These are phyloP conservation scores for Calephelis perditalis DNA, from an alignment of 2,888 invertebrate genomes.

Conservation along the genomic window DNA sequence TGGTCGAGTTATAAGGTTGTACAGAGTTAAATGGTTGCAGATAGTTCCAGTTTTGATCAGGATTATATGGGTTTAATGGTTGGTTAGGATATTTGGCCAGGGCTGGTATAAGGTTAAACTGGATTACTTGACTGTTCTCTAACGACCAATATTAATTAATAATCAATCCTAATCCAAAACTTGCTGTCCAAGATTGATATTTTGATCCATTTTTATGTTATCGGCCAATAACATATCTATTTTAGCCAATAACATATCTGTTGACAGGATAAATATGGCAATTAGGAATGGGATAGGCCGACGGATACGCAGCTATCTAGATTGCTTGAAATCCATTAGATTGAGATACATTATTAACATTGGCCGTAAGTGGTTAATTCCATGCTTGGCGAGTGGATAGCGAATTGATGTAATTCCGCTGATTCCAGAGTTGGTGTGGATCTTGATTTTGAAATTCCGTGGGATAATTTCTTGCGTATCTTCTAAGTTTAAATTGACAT, in stretches of 20 bases:
- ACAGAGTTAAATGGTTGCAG: background rate
- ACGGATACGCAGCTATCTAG: too few relatives aligned
- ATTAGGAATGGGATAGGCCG: too few relatives aligned
- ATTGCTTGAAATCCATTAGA: too few relatives aligned
- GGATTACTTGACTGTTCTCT: too few relatives aligned
- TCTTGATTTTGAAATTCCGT: background rate
- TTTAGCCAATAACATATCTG: too few relatives aligned
- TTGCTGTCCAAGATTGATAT: too few relatives aligned
- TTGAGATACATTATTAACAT: too few relatives aligned
- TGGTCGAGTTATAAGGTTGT: background rate
- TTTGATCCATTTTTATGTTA: too few relatives aligned
- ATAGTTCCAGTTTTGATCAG: background rate
- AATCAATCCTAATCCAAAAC: too few relatives aligned
- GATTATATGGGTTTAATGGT: background rate
- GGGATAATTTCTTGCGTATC: slow-evolving; percentile 24
- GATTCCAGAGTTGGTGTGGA: background rate
- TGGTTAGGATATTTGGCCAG: background rate
- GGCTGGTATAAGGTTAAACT: background rate
- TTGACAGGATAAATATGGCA: too few relatives aligned
- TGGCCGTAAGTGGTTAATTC: background rate
- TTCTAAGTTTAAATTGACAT: slow-evolving; percentile 11
- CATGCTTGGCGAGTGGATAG: too few relatives aligned
- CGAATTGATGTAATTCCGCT: background rate
- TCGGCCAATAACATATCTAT: too few relatives aligned
- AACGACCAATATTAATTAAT: background rate